Evolutionary conservation across 2,888 invertebrate species (phyloP).

Genomic region (Leucozona laternaria): DNA sequence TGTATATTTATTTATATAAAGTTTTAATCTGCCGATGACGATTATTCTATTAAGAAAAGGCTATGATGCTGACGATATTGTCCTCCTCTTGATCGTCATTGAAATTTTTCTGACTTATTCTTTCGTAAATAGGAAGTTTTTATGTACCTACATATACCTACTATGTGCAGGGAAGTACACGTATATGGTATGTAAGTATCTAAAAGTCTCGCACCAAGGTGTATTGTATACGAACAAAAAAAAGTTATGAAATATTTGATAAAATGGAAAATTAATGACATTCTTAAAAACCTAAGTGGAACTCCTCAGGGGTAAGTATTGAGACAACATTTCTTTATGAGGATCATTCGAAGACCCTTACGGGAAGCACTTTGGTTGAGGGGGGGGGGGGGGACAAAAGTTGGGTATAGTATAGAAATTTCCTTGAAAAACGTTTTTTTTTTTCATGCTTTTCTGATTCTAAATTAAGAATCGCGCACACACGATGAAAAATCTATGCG

Average conservation of each 20-base stretch:
- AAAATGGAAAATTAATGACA: slow-evolving; percentile 21
- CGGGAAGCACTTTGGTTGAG: background rate
- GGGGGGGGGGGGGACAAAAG: slow-evolving; percentile 12
- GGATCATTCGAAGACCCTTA: slow-evolving; percentile 1
- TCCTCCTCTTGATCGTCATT: slow-evolving; percentile 30
- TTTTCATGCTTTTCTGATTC: slow-evolving; percentile 47
- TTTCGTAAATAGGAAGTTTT: slow-evolving; percentile 59
- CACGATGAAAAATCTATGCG: slow-evolving; percentile 58
- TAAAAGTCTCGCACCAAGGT: background rate
- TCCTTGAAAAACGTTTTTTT: slow-evolving; percentile 55
- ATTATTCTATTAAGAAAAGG: slow-evolving; percentile 15
- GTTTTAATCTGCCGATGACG: slow-evolving; percentile 40
- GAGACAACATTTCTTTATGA: slow-evolving; percentile 2
- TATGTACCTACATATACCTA: no score
- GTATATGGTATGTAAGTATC: no score
- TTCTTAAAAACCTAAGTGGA: slow-evolving; percentile 28
- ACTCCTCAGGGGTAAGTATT: slow-evolving; percentile 23
- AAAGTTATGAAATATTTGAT: slow-evolving; percentile 11
- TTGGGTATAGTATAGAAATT: slow-evolving; percentile 46
- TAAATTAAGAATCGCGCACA: slow-evolving; percentile 68
- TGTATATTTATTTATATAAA: slow-evolving; percentile 5
- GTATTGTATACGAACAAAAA: slow-evolving; percentile 5
- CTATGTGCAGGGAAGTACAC: no score
- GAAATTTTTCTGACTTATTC: slow-evolving; percentile 29
- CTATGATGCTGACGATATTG: slow-evolving; percentile 45